These are phyloP conservation scores for Axis porcinus DNA, from an alignment of 2,113 vertebrate genomes.

Conservation along the genomic window DNA sequence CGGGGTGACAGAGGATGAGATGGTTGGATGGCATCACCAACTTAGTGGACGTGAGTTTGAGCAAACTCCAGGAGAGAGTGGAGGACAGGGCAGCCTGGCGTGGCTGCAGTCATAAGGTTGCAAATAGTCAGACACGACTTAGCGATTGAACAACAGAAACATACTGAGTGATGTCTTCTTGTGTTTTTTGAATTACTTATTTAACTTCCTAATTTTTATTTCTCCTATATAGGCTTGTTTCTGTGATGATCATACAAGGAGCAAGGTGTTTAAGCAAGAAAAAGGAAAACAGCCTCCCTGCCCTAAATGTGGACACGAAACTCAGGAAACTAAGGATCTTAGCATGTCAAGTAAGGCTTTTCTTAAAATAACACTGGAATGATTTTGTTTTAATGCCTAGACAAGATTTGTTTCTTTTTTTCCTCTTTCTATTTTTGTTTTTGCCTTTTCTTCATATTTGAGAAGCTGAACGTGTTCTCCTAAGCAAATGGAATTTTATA, in stretches of 20 bases:
- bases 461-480: conserved; percentile 10
- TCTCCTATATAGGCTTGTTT: conserved; percentile 88
- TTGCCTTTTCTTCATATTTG: background rate
- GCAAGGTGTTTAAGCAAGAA: conserved; percentile 98
- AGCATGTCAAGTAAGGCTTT: conserved; percentile 97
- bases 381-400: background rate
- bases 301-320: conserved; percentile 98
- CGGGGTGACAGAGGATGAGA: background rate
- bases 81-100: background rate
- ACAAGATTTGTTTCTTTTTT: background rate
- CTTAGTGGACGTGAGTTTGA: background rate
- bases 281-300: conserved; percentile 96
- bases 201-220: conserved; percentile 13
- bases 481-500: background rate
- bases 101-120: background rate
- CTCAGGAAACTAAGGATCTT: conserved; percentile 96
- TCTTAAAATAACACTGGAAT: background rate
- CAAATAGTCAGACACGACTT: background rate
- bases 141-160: background rate
- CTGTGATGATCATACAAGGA: conserved; percentile 95
- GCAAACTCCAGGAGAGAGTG: background rate
- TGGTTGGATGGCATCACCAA: background rate
- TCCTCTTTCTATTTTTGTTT: background rate
- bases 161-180: background rate
- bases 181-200: background rate